Conservation (phyloP, 2,797 vertebrate species). For the Choloepus didactylus region DNA sequence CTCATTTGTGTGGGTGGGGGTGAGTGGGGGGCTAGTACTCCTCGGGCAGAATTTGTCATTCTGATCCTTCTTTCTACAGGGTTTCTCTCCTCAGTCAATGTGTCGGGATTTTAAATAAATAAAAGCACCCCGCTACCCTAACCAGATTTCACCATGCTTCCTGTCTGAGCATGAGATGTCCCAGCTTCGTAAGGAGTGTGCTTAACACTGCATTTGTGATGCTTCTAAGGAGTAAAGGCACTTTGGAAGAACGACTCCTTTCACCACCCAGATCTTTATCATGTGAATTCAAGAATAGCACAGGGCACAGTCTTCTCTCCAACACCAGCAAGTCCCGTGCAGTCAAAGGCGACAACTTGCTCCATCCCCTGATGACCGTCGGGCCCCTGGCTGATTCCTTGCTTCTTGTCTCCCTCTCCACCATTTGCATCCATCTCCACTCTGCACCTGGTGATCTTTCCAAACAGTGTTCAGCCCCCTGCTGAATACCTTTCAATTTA, state of each 20-base stretch:
- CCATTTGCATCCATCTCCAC: not conserved
- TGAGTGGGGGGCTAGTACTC: not conserved
- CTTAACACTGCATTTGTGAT: not conserved
- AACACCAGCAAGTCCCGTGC: not conserved
- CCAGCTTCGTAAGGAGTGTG: not conserved
- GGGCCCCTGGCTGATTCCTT: not conserved
- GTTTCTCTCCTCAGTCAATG: not conserved
- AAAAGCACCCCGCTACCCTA: not conserved
- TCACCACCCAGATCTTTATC: not conserved
- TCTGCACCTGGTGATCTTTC: not conserved
- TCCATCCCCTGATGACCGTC: fast-evolving
- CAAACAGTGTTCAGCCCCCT: too few relatives aligned
- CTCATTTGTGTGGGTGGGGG: not conserved
- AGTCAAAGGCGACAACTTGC: not conserved
- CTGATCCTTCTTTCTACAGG: conserved; percentile 32
- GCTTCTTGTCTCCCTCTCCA: not conserved
- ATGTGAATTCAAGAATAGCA: not conserved
- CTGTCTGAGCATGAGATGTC: not conserved
- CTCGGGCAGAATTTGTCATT: not conserved
- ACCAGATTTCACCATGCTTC: conserved; percentile 17
- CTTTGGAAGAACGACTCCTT: not conserved
- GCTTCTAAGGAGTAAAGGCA: not conserved
- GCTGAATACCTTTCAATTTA: not conserved
- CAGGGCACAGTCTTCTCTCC: not conserved
- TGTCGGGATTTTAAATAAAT: not conserved